Percentiles rank a stretch among this genome's conserved stretches.
These are phyloP conservation scores for Sylvilagus bachmani DNA, from an alignment of 2,113 vertebrate species.

Conservation along the genomic window DNA sequence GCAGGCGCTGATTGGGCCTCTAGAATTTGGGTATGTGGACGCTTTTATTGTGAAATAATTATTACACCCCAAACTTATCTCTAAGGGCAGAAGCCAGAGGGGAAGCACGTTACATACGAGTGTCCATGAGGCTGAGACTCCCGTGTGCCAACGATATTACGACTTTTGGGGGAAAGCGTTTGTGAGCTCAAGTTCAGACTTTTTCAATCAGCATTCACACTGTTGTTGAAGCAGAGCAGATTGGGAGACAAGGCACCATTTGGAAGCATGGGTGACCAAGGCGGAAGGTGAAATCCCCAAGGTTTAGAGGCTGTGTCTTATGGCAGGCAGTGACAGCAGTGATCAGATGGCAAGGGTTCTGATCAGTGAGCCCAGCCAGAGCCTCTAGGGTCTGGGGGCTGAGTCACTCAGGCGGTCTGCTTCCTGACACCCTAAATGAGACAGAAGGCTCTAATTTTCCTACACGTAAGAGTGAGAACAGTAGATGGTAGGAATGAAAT, in stretches of 20 bases:
- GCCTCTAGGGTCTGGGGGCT: not conserved
- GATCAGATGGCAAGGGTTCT: constrained; percentile 3
- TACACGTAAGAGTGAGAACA: not conserved
- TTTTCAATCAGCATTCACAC: not conserved
- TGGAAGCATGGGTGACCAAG: constrained; percentile 3
- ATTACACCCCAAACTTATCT: constrained; percentile 33
- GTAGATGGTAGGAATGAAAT: constrained; percentile 9
- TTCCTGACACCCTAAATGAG: not conserved
- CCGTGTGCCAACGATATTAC: not conserved
- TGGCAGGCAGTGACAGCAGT: not conserved
- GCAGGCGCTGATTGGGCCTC: not conserved
- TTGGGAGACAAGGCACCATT: not conserved
- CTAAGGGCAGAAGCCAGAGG: not conserved
- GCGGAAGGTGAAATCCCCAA: constrained; percentile 27
- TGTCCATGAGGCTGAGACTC: not conserved
- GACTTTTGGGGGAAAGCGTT: constrained; percentile 2
- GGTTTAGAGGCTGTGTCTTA: constrained; percentile 62
- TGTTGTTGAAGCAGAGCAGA: not conserved
- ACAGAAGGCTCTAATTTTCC: constrained; percentile 41
- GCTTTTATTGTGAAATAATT: constrained; percentile 34
- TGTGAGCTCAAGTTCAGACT: not conserved
- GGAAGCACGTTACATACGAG: not conserved
- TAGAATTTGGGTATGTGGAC: not conserved
- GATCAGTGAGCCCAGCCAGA: not conserved
- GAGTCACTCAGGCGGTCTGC: not conserved